These are phyloP conservation scores for Oryzias celebensis DNA, from an alignment of 2,113 vertebrate genomes.

Conservation along the genomic window DNA sequence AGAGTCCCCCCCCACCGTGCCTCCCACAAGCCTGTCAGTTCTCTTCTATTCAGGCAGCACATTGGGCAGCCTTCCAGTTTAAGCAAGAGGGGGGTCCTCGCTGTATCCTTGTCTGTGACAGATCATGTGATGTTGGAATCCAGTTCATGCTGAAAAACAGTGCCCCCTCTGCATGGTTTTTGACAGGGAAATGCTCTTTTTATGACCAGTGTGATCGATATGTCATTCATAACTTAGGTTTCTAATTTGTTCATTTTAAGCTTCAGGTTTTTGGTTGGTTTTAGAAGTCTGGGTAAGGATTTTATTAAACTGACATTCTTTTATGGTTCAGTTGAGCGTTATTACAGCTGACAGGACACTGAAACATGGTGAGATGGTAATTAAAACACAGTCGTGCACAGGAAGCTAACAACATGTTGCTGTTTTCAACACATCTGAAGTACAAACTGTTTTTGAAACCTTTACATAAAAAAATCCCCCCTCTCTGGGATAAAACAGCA, in stretches of 20 bases:
- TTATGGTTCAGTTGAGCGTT: constrained; percentile 10
- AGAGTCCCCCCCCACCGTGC: not conserved
- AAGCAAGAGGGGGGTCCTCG: constrained; percentile 21
- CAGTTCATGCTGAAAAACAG: constrained; percentile 10
- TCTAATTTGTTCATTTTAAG: not conserved
- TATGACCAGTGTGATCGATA: too few relatives aligned
- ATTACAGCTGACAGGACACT: constrained; percentile 17
- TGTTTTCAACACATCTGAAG: constrained; percentile 12
- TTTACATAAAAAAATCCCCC: too few relatives aligned
- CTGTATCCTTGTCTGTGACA: constrained; percentile 40
- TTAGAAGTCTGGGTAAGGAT: constrained; percentile 3
- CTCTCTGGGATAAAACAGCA: too few relatives aligned
- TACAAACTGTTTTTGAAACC: not conserved
- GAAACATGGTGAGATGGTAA: constrained; percentile 11
- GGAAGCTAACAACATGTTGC: constrained; percentile 13
- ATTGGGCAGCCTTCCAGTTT: constrained; percentile 37
- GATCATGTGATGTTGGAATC: constrained; percentile 44
- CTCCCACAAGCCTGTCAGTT: constrained; percentile 34
- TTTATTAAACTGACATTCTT: not conserved
- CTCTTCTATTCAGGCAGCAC: constrained; percentile 54
- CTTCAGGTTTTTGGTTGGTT: not conserved
- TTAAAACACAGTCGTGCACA: constrained; percentile 10
- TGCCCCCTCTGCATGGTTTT: constrained; percentile 13
- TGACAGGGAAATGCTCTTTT: not conserved
- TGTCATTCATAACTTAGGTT: not conserved